Evolutionary conservation across 37 sponge, comb jelly and placozoan genomes (phyloP).

Genomic region (Beroe forskalii): DNA sequence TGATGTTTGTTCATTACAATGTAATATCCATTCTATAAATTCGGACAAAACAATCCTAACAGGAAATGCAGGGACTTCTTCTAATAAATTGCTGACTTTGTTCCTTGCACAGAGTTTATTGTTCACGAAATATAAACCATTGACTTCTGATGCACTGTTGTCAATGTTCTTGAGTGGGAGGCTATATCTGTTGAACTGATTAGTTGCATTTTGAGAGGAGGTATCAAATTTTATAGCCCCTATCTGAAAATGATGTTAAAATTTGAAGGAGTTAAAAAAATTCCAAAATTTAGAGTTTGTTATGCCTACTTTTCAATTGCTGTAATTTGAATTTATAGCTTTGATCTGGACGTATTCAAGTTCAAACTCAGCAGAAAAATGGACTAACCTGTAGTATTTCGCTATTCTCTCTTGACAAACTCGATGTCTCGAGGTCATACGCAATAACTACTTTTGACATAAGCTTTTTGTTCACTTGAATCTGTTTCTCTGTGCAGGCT

Average conservation of each 20-base stretch:
- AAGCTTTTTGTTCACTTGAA: neutral
- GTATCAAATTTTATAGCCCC: neutral
- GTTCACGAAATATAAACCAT: neutral
- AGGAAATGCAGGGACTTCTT: neutral
- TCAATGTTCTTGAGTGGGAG: neutral
- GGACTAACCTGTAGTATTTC: neutral
- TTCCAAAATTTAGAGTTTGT: too few relatives aligned
- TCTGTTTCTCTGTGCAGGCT: too few relatives aligned
- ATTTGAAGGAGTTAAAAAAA: too few relatives aligned
- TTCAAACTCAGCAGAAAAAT: too few relatives aligned
- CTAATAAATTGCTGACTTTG: neutral
- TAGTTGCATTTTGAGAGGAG: neutral
- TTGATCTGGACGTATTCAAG: too few relatives aligned
- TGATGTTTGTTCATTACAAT: neutral
- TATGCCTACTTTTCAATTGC: too few relatives aligned
- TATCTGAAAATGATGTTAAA: neutral
- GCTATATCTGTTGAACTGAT: neutral
- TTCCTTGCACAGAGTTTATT: neutral
- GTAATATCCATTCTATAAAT: neutral
- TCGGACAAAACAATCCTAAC: neutral
- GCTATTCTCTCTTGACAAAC: neutral
- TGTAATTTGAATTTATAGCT: too few relatives aligned
- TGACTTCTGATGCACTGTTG: neutral
- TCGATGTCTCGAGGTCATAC: neutral
- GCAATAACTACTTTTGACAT: neutral